A percentile compares a stretch with the other conserved stretches of the same genome.
phyloP scores from a whole-genome alignment of 2,888 invertebrate genomes.

The Machimus rusticus region DNA sequence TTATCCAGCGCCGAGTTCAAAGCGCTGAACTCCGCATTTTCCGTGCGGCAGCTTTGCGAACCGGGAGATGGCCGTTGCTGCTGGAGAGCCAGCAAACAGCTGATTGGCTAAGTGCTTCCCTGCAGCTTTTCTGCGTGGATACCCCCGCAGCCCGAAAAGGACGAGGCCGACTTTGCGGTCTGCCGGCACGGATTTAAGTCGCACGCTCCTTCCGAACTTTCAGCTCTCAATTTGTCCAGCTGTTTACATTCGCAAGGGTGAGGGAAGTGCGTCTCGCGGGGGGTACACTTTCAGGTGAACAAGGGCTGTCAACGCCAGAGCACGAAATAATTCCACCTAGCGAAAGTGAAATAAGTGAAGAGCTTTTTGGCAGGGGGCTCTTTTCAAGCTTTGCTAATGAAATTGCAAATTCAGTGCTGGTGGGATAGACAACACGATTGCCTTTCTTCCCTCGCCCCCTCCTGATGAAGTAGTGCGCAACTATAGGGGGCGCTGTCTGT shows the following conservation, averaged over 20 bases:
- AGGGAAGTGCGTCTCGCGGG: neutral
- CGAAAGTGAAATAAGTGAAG: neutral
- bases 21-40: slow-evolving; percentile 11
- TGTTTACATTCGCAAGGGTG: neutral
- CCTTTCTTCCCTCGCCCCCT: neutral
- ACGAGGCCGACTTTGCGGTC: neutral
- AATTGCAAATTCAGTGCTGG: neutral
- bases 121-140: neutral
- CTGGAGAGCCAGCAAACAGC: neutral
- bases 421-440: neutral
- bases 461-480: neutral
- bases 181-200: neutral
- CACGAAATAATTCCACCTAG: neutral
- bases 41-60: neutral
- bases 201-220: neutral
- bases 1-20: neutral
- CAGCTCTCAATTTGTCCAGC: neutral
- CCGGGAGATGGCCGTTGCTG: neutral
- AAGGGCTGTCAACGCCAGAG: neutral
- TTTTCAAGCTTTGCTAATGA: neutral
- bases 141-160: neutral
- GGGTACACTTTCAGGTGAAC: neutral
- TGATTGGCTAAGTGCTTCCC: neutral
- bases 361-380: neutral
- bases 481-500: neutral